These are phyloP conservation scores for Malurus leucopterus DNA, from an alignment of 2,797 vertebrate genomes.

Conservation along the genomic window DNA sequence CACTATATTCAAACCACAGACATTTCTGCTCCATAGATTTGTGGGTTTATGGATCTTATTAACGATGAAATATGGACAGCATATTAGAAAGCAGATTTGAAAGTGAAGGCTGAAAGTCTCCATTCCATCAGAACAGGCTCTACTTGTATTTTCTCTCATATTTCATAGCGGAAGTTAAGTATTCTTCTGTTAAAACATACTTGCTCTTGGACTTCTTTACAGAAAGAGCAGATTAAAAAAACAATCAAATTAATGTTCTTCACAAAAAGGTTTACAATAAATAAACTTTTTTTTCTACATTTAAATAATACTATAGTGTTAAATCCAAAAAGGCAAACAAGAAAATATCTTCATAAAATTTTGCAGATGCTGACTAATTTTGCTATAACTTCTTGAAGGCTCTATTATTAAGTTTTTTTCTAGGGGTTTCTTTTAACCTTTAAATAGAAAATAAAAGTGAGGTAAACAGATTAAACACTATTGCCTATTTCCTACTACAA, in stretches of 20 bases:
- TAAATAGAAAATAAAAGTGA: background rate
- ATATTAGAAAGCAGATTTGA: conserved; percentile 1
- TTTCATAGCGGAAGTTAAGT: background rate
- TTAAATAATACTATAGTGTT: background rate
- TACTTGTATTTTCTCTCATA: background rate
- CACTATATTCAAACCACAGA: conserved; percentile 14
- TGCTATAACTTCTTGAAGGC: background rate
- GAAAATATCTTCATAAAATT: background rate
- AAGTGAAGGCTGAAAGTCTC: conserved; percentile 2
- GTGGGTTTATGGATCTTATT: background rate
- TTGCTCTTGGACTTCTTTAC: background rate
- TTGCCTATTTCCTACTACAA: background rate
- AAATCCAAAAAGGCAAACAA: background rate
- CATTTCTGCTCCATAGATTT: background rate
- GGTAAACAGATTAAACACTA: background rate
- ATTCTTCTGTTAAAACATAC: background rate
- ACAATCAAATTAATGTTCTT: background rate
- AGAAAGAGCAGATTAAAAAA: background rate
- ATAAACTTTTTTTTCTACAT: background rate
- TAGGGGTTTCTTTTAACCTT: background rate
- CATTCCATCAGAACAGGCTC: background rate
- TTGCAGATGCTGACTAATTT: background rate
- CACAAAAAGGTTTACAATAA: background rate
- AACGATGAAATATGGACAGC: background rate
- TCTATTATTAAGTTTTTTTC: background rate